phyloP scores from a whole-genome alignment of 2,113 vertebrate genomes.

The Takifugu flavidus region DNA sequence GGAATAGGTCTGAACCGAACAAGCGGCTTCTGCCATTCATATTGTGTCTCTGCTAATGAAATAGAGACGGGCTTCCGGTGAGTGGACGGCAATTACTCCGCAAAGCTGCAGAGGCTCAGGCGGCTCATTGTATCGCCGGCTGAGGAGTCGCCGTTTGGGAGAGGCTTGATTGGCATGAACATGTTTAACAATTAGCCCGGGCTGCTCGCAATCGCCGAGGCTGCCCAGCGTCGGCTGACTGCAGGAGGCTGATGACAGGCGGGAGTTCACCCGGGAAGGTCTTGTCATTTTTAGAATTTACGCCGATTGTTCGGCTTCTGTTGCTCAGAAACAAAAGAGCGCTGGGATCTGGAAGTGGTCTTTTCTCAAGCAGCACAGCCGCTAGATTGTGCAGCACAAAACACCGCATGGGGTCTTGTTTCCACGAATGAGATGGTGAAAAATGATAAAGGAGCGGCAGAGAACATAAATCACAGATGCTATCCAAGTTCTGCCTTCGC shows the following conservation, averaged over 20 bases:
- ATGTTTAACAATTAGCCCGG: slow-evolving; percentile 71
- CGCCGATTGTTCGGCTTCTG: slow-evolving; percentile 14
- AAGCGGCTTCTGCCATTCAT: slow-evolving; percentile 41
- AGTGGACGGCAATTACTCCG: slow-evolving; percentile 47
- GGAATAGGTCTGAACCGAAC: slow-evolving; percentile 44
- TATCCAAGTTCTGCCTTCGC: not conserved
- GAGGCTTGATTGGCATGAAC: slow-evolving; percentile 70
- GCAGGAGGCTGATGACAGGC: slow-evolving; percentile 48
- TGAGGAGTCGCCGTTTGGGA: slow-evolving; percentile 53
- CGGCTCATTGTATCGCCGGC: slow-evolving; percentile 44
- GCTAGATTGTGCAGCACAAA: slow-evolving; percentile 18
- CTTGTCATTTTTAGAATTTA: slow-evolving; percentile 57
- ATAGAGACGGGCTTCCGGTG: slow-evolving; percentile 38
- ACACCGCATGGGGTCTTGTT: slow-evolving; percentile 9
- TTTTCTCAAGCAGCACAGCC: slow-evolving; percentile 12
- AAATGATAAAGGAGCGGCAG: slow-evolving; percentile 16
- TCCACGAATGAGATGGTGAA: slow-evolving; percentile 12
- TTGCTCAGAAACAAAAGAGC: not conserved
- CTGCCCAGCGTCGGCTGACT: slow-evolving; percentile 38
- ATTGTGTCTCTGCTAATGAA: slow-evolving; percentile 50
- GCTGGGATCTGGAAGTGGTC: slow-evolving; percentile 14
- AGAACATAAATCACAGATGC: slow-evolving; percentile 17
- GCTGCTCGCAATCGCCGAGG: slow-evolving; percentile 34
- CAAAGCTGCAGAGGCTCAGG: slow-evolving; percentile 24
- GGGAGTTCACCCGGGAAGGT: slow-evolving; percentile 43